A percentile compares a stretch with the other conserved stretches of the same genome.
These are phyloP conservation scores for Tauraco erythrolophus DNA, from an alignment of 2,113 vertebrate species.

Conservation along the genomic window DNA sequence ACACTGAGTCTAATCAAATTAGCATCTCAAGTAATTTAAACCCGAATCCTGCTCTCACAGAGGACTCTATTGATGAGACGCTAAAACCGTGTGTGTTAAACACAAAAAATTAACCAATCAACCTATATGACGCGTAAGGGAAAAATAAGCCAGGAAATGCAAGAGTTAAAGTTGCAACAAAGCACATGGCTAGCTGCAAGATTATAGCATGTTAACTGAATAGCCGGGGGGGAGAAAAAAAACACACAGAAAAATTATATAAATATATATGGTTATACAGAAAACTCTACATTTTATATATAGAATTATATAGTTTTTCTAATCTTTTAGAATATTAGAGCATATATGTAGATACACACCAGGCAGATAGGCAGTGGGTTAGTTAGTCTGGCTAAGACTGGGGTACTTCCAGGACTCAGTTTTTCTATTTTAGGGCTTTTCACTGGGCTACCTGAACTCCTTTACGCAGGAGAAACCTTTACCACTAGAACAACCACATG, in stretches of 20 bases:
- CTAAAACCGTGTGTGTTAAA: neutral
- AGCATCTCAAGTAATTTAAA: neutral
- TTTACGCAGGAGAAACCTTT: neutral
- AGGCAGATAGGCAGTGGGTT: neutral
- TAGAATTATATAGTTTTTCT: neutral
- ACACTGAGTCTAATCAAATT: neutral
- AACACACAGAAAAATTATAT: neutral
- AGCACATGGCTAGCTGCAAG: neutral
- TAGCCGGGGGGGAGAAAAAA: rapidly evolving
- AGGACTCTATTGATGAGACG: neutral
- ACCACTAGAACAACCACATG: neutral
- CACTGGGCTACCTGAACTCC: neutral
- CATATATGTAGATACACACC: neutral
- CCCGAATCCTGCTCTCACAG: neutral
- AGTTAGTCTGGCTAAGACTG: neutral
- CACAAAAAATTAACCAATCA: neutral
- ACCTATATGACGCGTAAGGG: neutral
- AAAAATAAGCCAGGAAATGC: neutral
- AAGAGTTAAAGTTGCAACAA: conserved; percentile 4
- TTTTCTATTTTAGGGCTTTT: neutral
- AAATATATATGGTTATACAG: neutral
- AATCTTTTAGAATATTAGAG: neutral
- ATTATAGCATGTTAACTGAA: neutral
- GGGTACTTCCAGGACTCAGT: neutral
- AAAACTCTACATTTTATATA: neutral